phyloP scores from a whole-genome alignment of 2,113 vertebrate genomes.

The Azemiops feae region DNA sequence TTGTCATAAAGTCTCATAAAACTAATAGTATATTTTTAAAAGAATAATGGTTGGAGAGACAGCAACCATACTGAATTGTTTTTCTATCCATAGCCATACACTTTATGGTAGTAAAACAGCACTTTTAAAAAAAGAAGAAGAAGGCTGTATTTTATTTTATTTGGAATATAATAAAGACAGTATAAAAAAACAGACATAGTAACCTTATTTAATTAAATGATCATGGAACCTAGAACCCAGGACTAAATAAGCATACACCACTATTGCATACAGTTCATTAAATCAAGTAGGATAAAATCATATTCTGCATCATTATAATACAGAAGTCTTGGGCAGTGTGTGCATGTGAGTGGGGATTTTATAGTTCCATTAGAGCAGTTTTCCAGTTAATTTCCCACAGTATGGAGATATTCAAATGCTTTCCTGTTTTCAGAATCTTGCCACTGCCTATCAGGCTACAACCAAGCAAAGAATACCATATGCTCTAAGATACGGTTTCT shows the following conservation, averaged over 20 bases:
- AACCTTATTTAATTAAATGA: neutral
- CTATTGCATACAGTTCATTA: neutral
- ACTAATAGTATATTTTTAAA: neutral
- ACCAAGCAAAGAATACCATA: neutral
- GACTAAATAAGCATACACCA: neutral
- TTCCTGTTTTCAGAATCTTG: neutral
- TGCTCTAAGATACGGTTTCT: neutral
- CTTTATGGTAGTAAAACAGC: neutral
- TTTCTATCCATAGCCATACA: neutral
- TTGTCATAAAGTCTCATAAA: neutral
- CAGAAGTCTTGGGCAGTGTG: accelerated
- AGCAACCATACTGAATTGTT: neutral
- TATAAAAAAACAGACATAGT: neutral
- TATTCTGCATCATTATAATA: neutral
- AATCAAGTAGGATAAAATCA: neutral
- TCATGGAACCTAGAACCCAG: neutral
- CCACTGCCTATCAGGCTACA: neutral
- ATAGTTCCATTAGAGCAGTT: neutral
- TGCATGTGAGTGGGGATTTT: neutral
- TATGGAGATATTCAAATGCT: neutral
- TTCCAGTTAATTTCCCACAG: neutral
- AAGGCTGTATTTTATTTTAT: neutral
- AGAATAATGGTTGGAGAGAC: neutral
- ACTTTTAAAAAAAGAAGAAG: neutral
- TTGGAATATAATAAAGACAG: neutral